Percentiles rank a stretch among this genome's conserved stretches.
Conservation (phyloP, 37 sponge, comb jelly and placozoan species). For the Bolinopsis microptera region DNA sequence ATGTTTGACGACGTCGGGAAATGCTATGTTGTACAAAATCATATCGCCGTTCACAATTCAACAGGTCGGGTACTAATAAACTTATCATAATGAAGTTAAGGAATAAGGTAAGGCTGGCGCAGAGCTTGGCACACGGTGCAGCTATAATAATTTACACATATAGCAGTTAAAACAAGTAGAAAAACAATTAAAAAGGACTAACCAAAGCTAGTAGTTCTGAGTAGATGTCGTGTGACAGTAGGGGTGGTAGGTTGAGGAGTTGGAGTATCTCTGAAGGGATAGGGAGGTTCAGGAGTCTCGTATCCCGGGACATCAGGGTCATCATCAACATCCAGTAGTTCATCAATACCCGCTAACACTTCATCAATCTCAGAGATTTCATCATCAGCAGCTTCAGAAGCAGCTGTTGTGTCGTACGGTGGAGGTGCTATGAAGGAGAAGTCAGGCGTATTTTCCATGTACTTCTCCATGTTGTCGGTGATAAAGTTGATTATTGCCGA, state of each 20-base stretch:
- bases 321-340: neutral
- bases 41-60: too few species aligned
- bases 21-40: too few species aligned
- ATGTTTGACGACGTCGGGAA: too few species aligned
- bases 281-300: neutral
- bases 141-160: too few species aligned
- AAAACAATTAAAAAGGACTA: neutral
- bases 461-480: neutral
- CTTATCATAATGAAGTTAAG: too few species aligned
- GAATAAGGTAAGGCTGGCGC: too few species aligned
- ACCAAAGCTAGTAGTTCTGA: neutral
- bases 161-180: too few species aligned
- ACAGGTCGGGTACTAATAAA: too few species aligned
- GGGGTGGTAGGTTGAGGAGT: neutral
- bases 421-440: neutral
- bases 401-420: neutral
- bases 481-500: neutral
- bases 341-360: neutral
- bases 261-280: neutral
- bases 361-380: neutral
- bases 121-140: too few species aligned
- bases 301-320: neutral
- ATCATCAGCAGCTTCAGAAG: neutral
- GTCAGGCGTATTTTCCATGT: neutral
- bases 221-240: neutral